Evolutionary conservation across 2,888 invertebrate species (phyloP), one percentile per base, ranked within the genome.

Genomic region (Horisme vitalbata): DNA sequence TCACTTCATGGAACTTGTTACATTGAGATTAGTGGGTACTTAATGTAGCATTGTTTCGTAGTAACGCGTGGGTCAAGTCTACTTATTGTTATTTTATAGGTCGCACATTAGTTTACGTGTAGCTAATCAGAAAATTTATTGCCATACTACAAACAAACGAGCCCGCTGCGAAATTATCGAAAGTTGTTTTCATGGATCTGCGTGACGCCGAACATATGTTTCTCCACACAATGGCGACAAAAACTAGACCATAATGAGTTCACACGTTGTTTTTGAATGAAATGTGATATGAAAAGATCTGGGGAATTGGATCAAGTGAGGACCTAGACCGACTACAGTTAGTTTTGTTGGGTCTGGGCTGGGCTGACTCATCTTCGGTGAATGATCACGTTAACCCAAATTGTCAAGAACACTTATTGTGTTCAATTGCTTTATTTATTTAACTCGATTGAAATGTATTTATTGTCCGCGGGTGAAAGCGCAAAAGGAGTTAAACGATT

Each of bases 271-370:
- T 65, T 70, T 68, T 74, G 67, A 74, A 71, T 71, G 75, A 79
- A 78, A 79, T 70, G 63, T 71, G 72, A 79, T 80, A 74, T 70
- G 66, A 71, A 74, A 44, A 76, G 68, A 87, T 80, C 79, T 85
- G 65, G 86, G 84, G 68, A 81, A 85, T 69, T 77, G 67, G 88
- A 82, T 66, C 86, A 74, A 68, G 65, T 68, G 72, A 60, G 61
- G 70, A 79, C 77, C 73, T 77, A 81, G 74, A 71, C 64, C 56
- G 67, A 67, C 53, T 69, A 79, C 80, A 75, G 80, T 84, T 79
- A 80, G 66, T 57, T 71, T 41, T 33, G n/a, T n/a, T n/a, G n/a
- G 38, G 31, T 5, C 6, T 6, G 4, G 35, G 32, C 41, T 52
- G 35, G 30, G 18, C 71, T 82, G 83, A 84, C 68, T 85, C 83